These are phyloP conservation scores for Capromys pilorides DNA, from an alignment of 2,797 vertebrate genomes.

Conservation along the genomic window DNA sequence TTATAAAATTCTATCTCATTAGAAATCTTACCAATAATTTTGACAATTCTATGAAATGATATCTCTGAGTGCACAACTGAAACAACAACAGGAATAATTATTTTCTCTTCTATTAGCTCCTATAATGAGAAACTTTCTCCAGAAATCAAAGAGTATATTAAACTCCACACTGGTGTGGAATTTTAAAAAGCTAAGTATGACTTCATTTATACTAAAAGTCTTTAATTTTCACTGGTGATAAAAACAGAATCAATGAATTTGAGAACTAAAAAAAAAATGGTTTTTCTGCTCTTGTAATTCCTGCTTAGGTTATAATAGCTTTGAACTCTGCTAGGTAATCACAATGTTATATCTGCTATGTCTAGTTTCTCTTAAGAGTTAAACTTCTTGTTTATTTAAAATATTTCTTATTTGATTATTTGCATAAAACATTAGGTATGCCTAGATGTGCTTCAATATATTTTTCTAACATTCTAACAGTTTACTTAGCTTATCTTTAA, in stretches of 20 bases:
- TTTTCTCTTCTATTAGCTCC: constrained; percentile 69
- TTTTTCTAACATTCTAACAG: constrained; percentile 59
- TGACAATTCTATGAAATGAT: constrained; percentile 56
- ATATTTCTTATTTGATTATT: constrained; percentile 60
- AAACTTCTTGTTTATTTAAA: constrained; percentile 62
- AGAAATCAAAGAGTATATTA: constrained; percentile 71
- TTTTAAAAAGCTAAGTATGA: constrained; percentile 76
- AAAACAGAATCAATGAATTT: constrained; percentile 70
- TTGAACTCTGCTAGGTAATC: constrained; percentile 66
- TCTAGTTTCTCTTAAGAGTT: constrained; percentile 44
- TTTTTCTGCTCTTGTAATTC: constrained; percentile 69
- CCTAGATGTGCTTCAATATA: neutral
- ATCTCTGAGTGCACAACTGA: constrained; percentile 5
- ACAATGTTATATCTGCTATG: constrained; percentile 66
- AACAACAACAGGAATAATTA: constrained; percentile 62
- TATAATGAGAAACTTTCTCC: constrained; percentile 67
- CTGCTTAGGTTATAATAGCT: constrained; percentile 42
- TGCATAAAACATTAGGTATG: constrained; percentile 55
- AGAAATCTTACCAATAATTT: constrained; percentile 61
- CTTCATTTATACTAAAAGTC: constrained; percentile 73
- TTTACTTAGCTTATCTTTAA: constrained; percentile 75
- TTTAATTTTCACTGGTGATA: constrained; percentile 73
- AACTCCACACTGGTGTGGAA: constrained; percentile 63
- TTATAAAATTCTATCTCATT: neutral
- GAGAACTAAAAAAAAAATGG: constrained; percentile 1